Evolutionary conservation across 2,797 vertebrate genomes (phyloP).

Genomic region (Pseudopleuronectes americanus): DNA sequence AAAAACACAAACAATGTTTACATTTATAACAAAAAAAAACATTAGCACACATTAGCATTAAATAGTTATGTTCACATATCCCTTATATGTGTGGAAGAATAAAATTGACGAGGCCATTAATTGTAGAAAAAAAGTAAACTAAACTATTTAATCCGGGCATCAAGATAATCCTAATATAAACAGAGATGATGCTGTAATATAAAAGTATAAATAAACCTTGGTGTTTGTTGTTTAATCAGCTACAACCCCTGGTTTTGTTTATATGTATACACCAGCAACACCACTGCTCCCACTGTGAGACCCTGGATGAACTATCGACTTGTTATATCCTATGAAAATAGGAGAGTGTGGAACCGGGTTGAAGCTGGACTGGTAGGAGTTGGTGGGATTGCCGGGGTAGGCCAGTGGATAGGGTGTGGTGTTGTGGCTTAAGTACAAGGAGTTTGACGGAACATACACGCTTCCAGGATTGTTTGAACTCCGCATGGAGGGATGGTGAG

Average conservation of each 20-base stretch:
- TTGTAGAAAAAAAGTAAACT: neutral
- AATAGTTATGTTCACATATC: neutral
- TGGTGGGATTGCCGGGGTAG: constrained; percentile 17
- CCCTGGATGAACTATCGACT: constrained; percentile 45
- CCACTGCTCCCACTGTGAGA: constrained; percentile 43
- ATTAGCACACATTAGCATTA: constrained; percentile 48
- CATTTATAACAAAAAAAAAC: neutral
- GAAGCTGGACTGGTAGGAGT: constrained; percentile 67
- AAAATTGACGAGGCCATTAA: neutral
- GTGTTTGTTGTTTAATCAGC: neutral
- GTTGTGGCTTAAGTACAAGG: constrained; percentile 54
- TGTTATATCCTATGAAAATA: constrained; percentile 70
- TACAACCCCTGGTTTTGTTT: neutral
- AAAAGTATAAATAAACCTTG: neutral
- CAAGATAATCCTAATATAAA: neutral
- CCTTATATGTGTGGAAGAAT: neutral
- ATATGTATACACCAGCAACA: constrained; percentile 72
- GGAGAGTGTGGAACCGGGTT: constrained; percentile 65
- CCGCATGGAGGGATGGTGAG: constrained; percentile 39
- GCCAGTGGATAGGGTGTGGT: constrained; percentile 20
- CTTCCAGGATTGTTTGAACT: constrained; percentile 47
- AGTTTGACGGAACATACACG: constrained; percentile 54
- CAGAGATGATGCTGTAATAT: neutral
- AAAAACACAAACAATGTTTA: neutral
- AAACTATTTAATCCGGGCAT: neutral